These are phyloP conservation scores for Leuciscus waleckii DNA, from an alignment of 2,797 vertebrate genomes.

Conservation along the genomic window DNA sequence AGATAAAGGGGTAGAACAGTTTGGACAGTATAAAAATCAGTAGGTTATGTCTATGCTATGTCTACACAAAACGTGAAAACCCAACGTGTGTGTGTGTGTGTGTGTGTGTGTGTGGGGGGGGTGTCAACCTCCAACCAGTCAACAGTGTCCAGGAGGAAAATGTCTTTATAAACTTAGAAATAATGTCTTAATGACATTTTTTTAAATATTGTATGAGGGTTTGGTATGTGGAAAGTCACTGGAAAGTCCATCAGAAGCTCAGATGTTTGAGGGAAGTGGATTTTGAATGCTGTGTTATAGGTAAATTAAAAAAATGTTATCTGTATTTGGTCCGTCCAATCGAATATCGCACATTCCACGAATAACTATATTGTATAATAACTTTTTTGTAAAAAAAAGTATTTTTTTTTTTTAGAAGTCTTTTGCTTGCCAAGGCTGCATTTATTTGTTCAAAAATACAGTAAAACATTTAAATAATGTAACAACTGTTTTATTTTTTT, in stretches of 20 bases:
- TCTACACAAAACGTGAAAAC: background rate
- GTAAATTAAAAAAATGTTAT: background rate
- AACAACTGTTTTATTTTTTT: background rate
- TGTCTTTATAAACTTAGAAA: background rate
- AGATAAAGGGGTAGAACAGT: background rate
- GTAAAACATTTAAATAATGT: background rate
- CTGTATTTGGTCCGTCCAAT: background rate
- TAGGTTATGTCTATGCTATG: background rate
- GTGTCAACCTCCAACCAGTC: no score
- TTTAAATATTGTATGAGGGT: background rate
- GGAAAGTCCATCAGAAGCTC: background rate
- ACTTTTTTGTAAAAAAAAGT: no score
- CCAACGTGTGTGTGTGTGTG: no score
- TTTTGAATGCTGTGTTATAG: conserved; percentile 12
- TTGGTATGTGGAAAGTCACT: background rate
- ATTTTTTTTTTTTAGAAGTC: no score
- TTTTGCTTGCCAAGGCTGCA: no score
- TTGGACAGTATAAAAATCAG: background rate
- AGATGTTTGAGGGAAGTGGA: conserved; percentile 16
- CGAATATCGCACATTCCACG: background rate
- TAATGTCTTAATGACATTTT: background rate
- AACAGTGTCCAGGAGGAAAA: background rate
- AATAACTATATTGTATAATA: no score
- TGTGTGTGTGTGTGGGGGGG: no score
- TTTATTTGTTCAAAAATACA: background rate